Conservation (phyloP, 2,888 invertebrate genomes). For the Platycheirus albimanus region DNA sequence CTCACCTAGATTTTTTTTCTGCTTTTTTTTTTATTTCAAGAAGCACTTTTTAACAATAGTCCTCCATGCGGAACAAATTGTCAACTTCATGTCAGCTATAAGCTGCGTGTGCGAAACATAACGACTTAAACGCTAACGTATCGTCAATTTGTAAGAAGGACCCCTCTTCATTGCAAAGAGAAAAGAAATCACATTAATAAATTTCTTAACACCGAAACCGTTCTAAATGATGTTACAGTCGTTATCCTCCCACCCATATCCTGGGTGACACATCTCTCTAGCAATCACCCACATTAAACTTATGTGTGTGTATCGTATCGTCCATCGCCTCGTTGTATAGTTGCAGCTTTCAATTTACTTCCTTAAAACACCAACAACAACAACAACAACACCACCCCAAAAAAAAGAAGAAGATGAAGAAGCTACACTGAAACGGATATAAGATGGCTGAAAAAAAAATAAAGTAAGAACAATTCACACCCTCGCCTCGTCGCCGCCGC, state of each 20-base stretch:
- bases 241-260: constrained; percentile 62
- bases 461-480: constrained; percentile 37
- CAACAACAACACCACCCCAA: not conserved
- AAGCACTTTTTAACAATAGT: constrained; percentile 27
- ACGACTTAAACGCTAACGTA: constrained; percentile 54
- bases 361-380: not conserved
- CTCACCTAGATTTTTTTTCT: constrained; percentile 6
- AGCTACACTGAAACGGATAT: constrained; percentile 17
- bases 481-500: constrained; percentile 10
- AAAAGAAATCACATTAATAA: constrained; percentile 69
- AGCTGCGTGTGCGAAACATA: constrained; percentile 56
- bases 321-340: not conserved
- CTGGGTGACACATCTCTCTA: constrained; percentile 44
- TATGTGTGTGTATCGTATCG: constrained; percentile 29
- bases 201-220: constrained; percentile 72
- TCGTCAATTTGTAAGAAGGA: constrained; percentile 69
- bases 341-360: constrained; percentile 27
- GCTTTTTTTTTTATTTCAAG: not conserved
- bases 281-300: constrained; percentile 57
- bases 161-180: constrained; percentile 10
- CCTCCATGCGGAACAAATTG: constrained; percentile 48
- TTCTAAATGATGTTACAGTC: constrained; percentile 73
- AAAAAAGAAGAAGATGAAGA: constrained; percentile 10
- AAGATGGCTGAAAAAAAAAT: constrained; percentile 30
- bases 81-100: constrained; percentile 68